phyloP scores from a whole-genome alignment of 64 coral and sea anemone species.

The Dendrophyllia cribrosa region DNA sequence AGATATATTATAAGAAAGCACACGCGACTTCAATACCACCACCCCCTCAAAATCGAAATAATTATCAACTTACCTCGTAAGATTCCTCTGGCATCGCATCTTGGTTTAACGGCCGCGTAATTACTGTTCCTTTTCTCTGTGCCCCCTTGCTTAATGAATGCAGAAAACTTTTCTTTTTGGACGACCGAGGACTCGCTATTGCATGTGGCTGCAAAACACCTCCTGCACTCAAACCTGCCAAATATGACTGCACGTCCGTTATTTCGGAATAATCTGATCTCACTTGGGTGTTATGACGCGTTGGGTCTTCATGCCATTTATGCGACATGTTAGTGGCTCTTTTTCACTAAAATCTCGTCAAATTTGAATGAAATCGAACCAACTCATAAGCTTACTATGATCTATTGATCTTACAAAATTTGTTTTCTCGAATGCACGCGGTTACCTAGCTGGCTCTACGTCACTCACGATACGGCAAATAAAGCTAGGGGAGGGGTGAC shows the following conservation, averaged over 20 bases:
- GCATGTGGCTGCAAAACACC: background rate
- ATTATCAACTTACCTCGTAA: background rate
- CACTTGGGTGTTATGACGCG: background rate
- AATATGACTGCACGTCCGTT: constrained; percentile 18
- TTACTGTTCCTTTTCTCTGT: constrained; percentile 12
- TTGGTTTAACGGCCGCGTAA: constrained; percentile 23
- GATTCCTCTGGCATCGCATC: constrained; percentile 26
- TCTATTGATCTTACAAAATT: background rate
- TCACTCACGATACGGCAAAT: background rate
- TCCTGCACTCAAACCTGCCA: constrained; percentile 7
- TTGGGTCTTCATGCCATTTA: constrained; percentile 8
- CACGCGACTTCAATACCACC: no score
- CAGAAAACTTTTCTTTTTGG: constrained; percentile 27
- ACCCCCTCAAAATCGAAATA: no score
- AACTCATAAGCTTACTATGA: background rate
- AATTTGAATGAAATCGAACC: background rate
- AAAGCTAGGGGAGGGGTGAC: background rate
- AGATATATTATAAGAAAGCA: no score
- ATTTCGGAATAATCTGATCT: constrained; percentile 10
- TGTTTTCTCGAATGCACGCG: background rate
- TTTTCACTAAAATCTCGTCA: background rate
- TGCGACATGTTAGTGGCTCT: constrained; percentile 9
- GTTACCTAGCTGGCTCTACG: constrained; percentile 9
- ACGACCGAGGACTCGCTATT: constrained; percentile 19
- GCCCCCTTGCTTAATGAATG: constrained; percentile 16